Evolutionary conservation across 1,140 invertebrate species (phyloP), one percentile per base, ranked within the genome.

Genomic region (Helicoverpa armigera): DNA sequence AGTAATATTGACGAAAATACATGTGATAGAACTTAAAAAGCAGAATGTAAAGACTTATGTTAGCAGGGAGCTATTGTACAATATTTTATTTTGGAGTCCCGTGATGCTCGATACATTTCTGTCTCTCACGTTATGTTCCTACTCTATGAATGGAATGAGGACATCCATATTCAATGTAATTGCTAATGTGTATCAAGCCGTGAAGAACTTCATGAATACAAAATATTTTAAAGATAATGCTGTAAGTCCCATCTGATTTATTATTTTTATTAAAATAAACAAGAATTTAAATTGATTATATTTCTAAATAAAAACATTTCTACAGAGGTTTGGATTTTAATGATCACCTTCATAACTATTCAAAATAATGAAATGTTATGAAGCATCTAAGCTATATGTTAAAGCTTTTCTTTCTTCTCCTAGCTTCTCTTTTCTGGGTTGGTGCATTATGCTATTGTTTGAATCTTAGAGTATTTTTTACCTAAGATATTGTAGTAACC

Each of bases 81-180:
- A 94, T 70, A 83, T 94, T 63, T 83, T 95, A 29, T 92, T 95
- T 81, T 95, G 94, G 94, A 93, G 88, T 50, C 94, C 93, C 0
- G 89, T 94, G 2, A 91, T 95, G 88, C 91, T 95, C 82, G 92
- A 95, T 74, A 90, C 90, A 67, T 91, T 93, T 82, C 61, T 95
- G 13, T 92, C 94, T 2, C 75, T 94, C 12, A 87, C 94, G 75
- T 80, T 94, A 31, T 95, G 94, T 86, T 89, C 91, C 3, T 94
- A 92, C 58, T 87, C 90, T n/a, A 91, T 88, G 82, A 84, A 94
- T 82, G 87, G 88, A 12, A 83, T 88, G 43, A 89, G 88, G 63
- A 91, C 89, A 31, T 90, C 90, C 1, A 81, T 94, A 43, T 91
- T 95, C 23, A 92, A 90, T 85, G 85, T 92, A 0, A 84, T 93